Evolutionary conservation across 2,113 vertebrate genomes (phyloP).

Genomic region (Hemichromis elongatus): DNA sequence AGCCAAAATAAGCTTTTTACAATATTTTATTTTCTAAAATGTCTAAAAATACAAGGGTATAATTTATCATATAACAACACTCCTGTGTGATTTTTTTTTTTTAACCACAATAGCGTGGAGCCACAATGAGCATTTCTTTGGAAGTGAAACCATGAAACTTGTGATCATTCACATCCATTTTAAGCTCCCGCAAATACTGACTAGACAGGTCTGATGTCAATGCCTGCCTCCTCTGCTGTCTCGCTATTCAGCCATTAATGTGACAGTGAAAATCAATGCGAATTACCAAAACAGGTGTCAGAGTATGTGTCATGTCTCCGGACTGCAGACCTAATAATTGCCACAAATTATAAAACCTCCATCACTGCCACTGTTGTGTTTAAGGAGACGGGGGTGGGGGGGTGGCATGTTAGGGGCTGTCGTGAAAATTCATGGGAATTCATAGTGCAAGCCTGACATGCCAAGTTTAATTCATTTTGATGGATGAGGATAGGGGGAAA

Average conservation of each 20-base stretch:
- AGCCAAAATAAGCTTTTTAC: constrained; percentile 23
- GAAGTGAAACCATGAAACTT: neutral
- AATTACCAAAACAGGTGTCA: constrained; percentile 69
- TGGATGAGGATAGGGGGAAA: constrained; percentile 63
- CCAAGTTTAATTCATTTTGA: constrained; percentile 75
- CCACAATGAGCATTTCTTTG: neutral
- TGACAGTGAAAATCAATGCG: constrained; percentile 55
- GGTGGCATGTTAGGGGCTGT: constrained; percentile 39
- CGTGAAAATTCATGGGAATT: constrained; percentile 67
- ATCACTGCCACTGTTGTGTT: constrained; percentile 63
- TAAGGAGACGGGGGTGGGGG: neutral
- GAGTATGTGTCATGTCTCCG: constrained; percentile 55
- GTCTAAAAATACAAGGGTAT: constrained; percentile 1
- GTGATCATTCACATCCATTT: constrained; percentile 38
- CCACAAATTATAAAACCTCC: constrained; percentile 66
- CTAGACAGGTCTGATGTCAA: constrained; percentile 36
- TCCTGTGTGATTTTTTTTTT: neutral
- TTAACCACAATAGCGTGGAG: neutral
- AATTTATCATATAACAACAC: constrained; percentile 19
- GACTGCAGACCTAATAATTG: constrained; percentile 65
- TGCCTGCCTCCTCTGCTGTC: constrained; percentile 22
- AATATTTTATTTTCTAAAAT: constrained; percentile 21
- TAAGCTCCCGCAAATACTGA: constrained; percentile 22
- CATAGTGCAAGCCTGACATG: constrained; percentile 40
- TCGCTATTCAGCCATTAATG: constrained; percentile 1